Evolutionary conservation across 2,797 vertebrate species (phyloP), one percentile per base, ranked within the genome.

Genomic region (Synanceia verrucosa): DNA sequence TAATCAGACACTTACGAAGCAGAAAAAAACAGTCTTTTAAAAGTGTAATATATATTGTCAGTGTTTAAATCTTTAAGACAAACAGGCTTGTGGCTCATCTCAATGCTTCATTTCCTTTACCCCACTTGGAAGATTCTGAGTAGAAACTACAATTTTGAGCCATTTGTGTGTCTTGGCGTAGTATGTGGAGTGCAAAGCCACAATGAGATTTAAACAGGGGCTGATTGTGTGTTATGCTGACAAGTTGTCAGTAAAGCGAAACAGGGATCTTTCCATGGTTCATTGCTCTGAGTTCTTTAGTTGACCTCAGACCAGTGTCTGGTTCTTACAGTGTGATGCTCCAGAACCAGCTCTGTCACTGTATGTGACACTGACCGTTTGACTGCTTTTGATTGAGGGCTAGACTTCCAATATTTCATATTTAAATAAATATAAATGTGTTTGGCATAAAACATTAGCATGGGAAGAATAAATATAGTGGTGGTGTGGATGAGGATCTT

Each of bases 401-500:
- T 37, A 28, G 14, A 19, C 23, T 46, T 44, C n/a, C 16, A 62
- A 12, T 48, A 36, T 6, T 62, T 34, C 0, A 48, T 11, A 47
- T 47, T 23, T 3, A 28, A 63, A 28, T n/a, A 28, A 28, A 37
- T n/a, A 9, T 36, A 28, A 63, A 39, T 2, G 26, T 23, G 24
- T 7, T 1, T 14, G 41, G 31, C 71, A 43, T 61, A 50, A 57
- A 65, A 59, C 37, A 57, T 37, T 31, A 29, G 41, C 53, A 70
- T 11, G 23, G 41, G 10, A 55, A 73, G 41, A 63, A 59, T 19
- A 24, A 11, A 55, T 67, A 63, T n/a, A 70, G 57, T 55, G 46
- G 26, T 64, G 39, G 60, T 13, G 48, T 67, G 61, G 55, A 76
- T 64, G 43, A 61, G 41, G 29, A 56, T 55, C 9, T 51, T 44